Evolutionary conservation across 2,113 vertebrate species (phyloP).

Genomic region (Aldabrachelys gigantea): DNA sequence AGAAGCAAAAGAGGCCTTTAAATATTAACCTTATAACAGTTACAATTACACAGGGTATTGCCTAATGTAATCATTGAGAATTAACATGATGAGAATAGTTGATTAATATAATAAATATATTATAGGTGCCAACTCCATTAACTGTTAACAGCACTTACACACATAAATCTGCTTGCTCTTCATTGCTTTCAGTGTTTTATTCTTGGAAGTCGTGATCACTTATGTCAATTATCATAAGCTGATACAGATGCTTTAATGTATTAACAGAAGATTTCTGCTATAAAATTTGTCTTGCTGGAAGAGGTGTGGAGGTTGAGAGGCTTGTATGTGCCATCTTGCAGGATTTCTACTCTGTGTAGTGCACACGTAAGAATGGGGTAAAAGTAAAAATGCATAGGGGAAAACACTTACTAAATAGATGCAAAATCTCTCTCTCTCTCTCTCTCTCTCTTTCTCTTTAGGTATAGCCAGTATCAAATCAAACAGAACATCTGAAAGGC

Average conservation of each 20-base stretch:
- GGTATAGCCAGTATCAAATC: neutral
- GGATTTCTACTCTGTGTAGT: neutral
- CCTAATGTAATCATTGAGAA: neutral
- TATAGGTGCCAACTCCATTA: neutral
- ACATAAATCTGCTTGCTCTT: neutral
- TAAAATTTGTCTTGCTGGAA: neutral
- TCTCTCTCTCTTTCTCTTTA: neutral
- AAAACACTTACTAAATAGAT: neutral
- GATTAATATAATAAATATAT: neutral
- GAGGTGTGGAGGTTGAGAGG: neutral
- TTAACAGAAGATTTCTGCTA: neutral
- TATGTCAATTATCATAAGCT: neutral
- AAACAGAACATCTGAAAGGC: neutral
- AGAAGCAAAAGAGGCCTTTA: neutral
- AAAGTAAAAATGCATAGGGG: neutral
- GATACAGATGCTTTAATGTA: neutral
- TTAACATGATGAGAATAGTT: neutral
- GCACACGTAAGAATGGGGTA: neutral
- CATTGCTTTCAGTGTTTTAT: neutral
- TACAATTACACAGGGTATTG: neutral
- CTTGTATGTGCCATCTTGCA: neutral
- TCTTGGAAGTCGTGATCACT: neutral
- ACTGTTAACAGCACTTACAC: neutral
- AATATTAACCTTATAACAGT: neutral
- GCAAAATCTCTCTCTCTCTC: constrained; percentile 11